These are phyloP conservation scores for Myanophis thanlyinensis DNA, from an alignment of 2,113 vertebrate genomes.

Conservation along the genomic window DNA sequence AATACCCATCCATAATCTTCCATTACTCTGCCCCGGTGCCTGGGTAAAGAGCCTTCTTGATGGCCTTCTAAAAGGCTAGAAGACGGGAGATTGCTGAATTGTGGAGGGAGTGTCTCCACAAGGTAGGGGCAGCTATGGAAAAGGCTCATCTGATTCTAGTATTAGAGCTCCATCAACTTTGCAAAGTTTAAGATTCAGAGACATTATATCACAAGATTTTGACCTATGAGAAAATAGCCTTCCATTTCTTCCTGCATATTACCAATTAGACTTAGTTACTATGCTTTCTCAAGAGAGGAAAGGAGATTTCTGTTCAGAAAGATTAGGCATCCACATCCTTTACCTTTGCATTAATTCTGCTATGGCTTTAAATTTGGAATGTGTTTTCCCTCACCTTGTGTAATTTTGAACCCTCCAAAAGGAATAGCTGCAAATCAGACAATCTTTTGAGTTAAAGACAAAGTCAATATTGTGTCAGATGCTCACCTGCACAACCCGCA, in stretches of 20 bases:
- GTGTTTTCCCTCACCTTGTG: background rate
- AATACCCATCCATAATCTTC: background rate
- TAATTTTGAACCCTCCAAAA: background rate
- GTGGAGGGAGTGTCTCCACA: background rate
- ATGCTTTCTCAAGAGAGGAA: background rate
- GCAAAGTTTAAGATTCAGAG: background rate
- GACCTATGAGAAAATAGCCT: background rate
- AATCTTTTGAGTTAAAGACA: background rate
- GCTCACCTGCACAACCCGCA: slow-evolving; percentile 96
- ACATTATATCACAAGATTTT: background rate
- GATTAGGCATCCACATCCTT: background rate
- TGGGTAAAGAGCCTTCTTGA: background rate
- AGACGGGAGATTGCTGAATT: background rate
- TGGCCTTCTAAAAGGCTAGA: background rate
- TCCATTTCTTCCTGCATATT: background rate
- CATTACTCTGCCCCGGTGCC: background rate
- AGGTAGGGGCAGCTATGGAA: background rate
- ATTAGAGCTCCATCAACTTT: background rate
- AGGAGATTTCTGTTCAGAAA: background rate
- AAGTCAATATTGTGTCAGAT: background rate
- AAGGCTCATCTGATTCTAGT: background rate
- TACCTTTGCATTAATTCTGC: background rate
- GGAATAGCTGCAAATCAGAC: background rate
- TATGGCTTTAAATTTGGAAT: background rate
- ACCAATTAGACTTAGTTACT: background rate